phyloP scores from a whole-genome alignment of 2,797 vertebrate genomes.

The Apodemus agrarius region DNA sequence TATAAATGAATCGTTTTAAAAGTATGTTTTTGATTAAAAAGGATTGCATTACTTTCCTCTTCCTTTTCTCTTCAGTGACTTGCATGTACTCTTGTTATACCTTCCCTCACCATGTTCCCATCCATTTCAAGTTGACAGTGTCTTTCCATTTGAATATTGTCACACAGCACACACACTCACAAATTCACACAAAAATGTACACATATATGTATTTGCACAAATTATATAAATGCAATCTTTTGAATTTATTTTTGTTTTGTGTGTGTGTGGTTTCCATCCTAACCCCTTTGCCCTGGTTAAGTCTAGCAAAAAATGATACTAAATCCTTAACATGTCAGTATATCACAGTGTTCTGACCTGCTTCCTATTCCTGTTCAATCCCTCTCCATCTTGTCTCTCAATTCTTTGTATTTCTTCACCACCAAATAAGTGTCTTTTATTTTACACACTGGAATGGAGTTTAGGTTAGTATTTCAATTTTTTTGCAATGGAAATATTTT shows the following conservation, averaged over 20 bases:
- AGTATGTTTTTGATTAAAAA: not conserved
- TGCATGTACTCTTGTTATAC: not conserved
- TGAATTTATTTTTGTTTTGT: not conserved
- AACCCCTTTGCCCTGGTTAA: not conserved
- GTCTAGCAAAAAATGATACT: not conserved
- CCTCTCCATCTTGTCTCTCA: accelerated
- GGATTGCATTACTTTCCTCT: too few species aligned
- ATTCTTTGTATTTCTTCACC: not conserved
- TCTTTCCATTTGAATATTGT: too few species aligned
- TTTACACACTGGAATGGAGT: not conserved
- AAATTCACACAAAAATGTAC: not conserved
- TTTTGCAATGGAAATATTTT: not conserved
- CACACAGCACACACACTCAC: not conserved
- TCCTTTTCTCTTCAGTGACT: not conserved
- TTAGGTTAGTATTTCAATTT: not conserved
- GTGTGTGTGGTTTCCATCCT: not conserved
- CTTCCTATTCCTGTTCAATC: not conserved
- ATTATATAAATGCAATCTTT: not conserved
- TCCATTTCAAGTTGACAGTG: not conserved
- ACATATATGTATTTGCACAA: not conserved
- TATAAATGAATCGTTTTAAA: not conserved
- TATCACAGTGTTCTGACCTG: not conserved
- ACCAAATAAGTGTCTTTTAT: not conserved
- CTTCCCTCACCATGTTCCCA: not conserved
- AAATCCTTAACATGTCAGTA: not conserved